phyloP scores from a whole-genome alignment of 2,113 vertebrate genomes.

The Athene cunicularia region DNA sequence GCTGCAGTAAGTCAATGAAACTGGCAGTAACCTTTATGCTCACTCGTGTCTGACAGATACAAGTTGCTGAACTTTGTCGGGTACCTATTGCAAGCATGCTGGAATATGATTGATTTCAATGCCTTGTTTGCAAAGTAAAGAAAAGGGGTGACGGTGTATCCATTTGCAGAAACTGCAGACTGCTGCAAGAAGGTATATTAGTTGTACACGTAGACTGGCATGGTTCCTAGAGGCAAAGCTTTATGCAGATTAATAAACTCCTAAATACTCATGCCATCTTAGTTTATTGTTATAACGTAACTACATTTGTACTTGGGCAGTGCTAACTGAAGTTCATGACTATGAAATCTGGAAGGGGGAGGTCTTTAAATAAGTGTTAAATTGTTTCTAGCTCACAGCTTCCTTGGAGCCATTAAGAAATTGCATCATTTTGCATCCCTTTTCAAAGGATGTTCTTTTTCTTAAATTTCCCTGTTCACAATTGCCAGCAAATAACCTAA shows the following conservation, averaged over 20 bases:
- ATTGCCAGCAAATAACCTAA: background rate
- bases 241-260: background rate
- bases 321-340: background rate
- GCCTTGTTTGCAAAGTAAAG: background rate
- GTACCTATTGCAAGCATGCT: background rate
- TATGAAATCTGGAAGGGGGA: background rate
- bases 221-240: background rate
- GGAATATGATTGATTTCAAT: background rate
- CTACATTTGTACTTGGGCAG: background rate
- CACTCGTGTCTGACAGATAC: background rate
- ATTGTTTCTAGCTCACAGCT: background rate
- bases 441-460: background rate
- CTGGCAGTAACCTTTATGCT: background rate
- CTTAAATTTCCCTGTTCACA: background rate
- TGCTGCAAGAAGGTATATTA: background rate
- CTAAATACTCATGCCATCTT: background rate
- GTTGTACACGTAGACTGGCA: background rate
- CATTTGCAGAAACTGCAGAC: background rate
- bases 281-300: background rate
- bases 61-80: background rate
- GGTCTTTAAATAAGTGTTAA: background rate
- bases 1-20: background rate
- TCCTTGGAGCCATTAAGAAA: background rate
- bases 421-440: background rate
- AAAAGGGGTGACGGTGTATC: background rate